Base-by-base conservation (phyloP, 2,797 vertebrate species). In the Gobio occitaniae region DNA sequence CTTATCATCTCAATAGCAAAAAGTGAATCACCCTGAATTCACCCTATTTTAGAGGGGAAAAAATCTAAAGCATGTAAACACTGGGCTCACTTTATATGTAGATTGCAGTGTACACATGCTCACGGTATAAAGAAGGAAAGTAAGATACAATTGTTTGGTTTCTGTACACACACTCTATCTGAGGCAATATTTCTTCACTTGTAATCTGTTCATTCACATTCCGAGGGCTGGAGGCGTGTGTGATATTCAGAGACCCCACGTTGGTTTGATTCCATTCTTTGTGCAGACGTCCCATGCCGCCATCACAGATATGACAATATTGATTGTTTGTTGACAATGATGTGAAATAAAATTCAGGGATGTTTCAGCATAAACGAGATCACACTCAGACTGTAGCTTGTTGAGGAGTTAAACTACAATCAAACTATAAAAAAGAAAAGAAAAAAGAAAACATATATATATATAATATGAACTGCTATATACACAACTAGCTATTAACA, bases 31-130 rank as follows among this genome's bases (percentile, higher is more conserved):
- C 32, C 32, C 32, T 32, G 32, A 32, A 32, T 32, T 32, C 32
- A 41, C 13, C 29, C 10, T 50, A 44, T 78, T 48, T 36, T 29
- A 72, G 7, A 44, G 79, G 19, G 6, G 25, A 12, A 44, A 38
- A 74, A 59, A 61, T n/a, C 52, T 7, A 12, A 72, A 47, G 52
- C 54, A 15, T 44, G 32, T 38, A 65, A 63, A 74, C 50, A 75
- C 8, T 8, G 29, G 4, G 21, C 8, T 61, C 54, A 38, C 54
- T n/a, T n/a, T 48, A 12, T 48, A 48, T 74, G 80, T 50, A 50
- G 80, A 82, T 80, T 80, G 29, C 65, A 56, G 21, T 56, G 15
- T 52, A 17, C 1, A 65, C 25, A 82, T 32, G 74, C 52, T n/a
- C 19, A 21, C 10, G 12, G 32, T 50, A 61, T 50, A 16, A 21